Base-by-base conservation (phyloP, 2,113 vertebrate genomes). In the Muscicapa adusta region DNA sequence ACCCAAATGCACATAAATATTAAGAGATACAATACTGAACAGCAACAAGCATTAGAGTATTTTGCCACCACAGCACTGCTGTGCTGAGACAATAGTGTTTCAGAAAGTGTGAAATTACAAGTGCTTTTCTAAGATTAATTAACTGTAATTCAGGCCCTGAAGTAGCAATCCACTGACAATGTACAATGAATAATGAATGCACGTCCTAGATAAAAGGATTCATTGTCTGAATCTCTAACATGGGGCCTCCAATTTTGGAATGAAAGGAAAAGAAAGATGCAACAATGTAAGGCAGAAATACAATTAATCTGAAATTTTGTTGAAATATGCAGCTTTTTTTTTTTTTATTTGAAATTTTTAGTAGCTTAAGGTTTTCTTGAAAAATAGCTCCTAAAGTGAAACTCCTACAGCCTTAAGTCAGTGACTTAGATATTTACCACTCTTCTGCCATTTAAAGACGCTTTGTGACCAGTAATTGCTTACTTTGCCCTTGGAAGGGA, bases 181-280 rank as follows among this genome's bases (percentile, higher is more conserved):
- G 51, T 22, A 95, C 65, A 94, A 97, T 93, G 70, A 97, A 97
- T 97, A 95, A 97, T 95, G 91, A 96, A 96, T 96, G 68, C 7
- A 73, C 18, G 11, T 36, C 50, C 65, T 31, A 96, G 94, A 97
- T 97, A 88, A 97, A 97, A 96, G 72, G 88, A 88, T 94, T 91
- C 78, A 36, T 88, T 95, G 86, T 96, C 78, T 96, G 88, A 81
- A 78, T 78, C 75, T 56, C 57, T 93, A 87, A 89, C 74, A 78
- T 5, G 31, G 43, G 75, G 54, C 75, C 79, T 96, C 85, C 53
- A 70, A 26, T 61, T 84, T 34, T 40, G 51, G 93, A 95, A 92
- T 51, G 33, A 92, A 88, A 86, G 66, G 22, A 28, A 82, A 85
- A 43, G 34, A 90, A 95, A 60, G 50, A 88, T 50, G 16, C 25